Evolutionary conservation across 2,797 vertebrate species (phyloP).

Genomic region (Tangara arthus): DNA sequence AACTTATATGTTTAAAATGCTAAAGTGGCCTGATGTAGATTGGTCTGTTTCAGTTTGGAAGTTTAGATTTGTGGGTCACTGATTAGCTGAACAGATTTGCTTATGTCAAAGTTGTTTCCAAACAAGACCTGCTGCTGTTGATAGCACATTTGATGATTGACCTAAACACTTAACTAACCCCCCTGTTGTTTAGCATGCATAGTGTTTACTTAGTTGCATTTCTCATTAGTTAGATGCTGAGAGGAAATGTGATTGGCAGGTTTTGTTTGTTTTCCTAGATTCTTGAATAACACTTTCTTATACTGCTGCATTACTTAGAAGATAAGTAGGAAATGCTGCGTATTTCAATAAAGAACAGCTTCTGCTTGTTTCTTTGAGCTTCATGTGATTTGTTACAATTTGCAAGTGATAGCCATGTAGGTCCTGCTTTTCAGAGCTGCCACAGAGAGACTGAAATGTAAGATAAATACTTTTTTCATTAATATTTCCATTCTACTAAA

Average conservation of each 20-base stretch:
- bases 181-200: not conserved
- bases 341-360: not conserved
- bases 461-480: not conserved
- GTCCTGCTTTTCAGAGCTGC: not conserved
- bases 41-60: not conserved
- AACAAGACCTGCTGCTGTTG: not conserved
- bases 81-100: not conserved
- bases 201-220: constrained; percentile 5
- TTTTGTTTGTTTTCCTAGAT: constrained; percentile 17
- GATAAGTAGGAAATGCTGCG: not conserved
- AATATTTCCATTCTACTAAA: not conserved
- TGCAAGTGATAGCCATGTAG: not conserved
- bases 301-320: not conserved
- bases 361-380: not conserved
- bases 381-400: not conserved
- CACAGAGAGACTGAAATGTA: not conserved
- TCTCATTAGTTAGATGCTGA: constrained; percentile 4
- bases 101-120: not conserved
- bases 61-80: not conserved
- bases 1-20: not conserved
- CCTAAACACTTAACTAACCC: not conserved
- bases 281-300: not conserved
- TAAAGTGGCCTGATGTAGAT: not conserved
- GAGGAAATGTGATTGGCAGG: not conserved
- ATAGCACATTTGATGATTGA: not conserved